Percentiles rank a stretch among this genome's conserved stretches.
Conservation (phyloP, 2,888 invertebrate species). For the Endotricha flammealis region DNA sequence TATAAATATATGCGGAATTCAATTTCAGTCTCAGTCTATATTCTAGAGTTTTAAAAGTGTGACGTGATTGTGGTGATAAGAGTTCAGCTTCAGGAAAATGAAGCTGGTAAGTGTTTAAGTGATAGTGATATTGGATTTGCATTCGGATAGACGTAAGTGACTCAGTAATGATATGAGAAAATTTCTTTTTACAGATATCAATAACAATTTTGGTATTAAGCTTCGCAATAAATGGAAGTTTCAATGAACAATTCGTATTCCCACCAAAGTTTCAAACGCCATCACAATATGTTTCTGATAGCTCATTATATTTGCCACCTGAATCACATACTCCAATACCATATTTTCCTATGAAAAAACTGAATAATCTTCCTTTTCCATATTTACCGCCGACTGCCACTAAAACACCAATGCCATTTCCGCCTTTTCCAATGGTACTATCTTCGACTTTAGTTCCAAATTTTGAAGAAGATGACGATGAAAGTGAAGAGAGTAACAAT, state of each 20-base stretch:
- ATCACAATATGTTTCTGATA: conserved; percentile 47
- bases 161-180: neutral
- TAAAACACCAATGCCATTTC: conserved; percentile 48
- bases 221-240: conserved; percentile 34
- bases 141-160: conserved; percentile 1
- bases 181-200: conserved; percentile 54
- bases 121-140: conserved; percentile 30
- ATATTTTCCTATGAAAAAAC: conserved; percentile 51
- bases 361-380: conserved; percentile 51
- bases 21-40: conserved; percentile 74
- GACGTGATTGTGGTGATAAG: conserved; percentile 44
- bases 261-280: conserved; percentile 30
- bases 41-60: conserved; percentile 58
- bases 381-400: conserved; percentile 55
- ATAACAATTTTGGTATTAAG: conserved; percentile 41
- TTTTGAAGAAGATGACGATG: conserved; percentile 42
- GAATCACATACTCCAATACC: conserved; percentile 57
- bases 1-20: conserved; percentile 78
- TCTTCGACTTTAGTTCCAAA: conserved; percentile 45
- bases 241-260: conserved; percentile 54
- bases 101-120: conserved; percentile 69
- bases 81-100: conserved; percentile 60
- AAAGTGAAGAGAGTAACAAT: conserved; percentile 27
- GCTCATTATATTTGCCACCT: conserved; percentile 57
- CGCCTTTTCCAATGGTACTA: conserved; percentile 48